Conservation (phyloP, 2,797 vertebrate genomes). For the Anableps anableps region DNA sequence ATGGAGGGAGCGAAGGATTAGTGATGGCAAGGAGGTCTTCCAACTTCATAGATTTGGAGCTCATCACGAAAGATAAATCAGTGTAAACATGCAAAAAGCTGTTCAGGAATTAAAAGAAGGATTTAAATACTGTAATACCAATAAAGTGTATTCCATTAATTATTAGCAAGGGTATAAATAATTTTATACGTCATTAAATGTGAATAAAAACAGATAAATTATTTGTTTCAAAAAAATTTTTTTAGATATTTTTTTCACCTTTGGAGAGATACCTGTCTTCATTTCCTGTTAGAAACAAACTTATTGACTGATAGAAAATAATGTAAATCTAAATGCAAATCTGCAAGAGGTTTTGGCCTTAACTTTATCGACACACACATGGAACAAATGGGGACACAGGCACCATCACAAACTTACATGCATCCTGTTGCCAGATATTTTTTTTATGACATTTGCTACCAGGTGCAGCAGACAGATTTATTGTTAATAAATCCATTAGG, state of each 20-base stretch:
- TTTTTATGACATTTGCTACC: background rate
- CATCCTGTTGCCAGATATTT: background rate
- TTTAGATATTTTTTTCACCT: background rate
- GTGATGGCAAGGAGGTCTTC: background rate
- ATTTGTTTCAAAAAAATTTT: background rate
- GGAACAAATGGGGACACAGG: background rate
- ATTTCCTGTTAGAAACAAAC: background rate
- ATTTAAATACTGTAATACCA: background rate
- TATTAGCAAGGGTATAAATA: background rate
- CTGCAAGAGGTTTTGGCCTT: background rate
- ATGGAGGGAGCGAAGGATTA: background rate
- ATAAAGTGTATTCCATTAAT: too few relatives aligned
- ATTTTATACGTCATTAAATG: background rate
- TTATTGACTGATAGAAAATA: background rate
- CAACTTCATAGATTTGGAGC: background rate
- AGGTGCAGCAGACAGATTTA: background rate
- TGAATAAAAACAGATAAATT: background rate
- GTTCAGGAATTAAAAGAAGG: background rate
- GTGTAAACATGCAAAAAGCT: background rate
- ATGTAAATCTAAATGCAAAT: background rate
- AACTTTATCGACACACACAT: background rate
- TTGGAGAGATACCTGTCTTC: background rate
- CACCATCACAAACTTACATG: background rate
- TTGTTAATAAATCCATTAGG: background rate
- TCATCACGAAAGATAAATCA: background rate